phyloP scores from a whole-genome alignment of 30 jellyfish, hydroid and myxozoan genomes.

The Catostylus mosaicus region DNA sequence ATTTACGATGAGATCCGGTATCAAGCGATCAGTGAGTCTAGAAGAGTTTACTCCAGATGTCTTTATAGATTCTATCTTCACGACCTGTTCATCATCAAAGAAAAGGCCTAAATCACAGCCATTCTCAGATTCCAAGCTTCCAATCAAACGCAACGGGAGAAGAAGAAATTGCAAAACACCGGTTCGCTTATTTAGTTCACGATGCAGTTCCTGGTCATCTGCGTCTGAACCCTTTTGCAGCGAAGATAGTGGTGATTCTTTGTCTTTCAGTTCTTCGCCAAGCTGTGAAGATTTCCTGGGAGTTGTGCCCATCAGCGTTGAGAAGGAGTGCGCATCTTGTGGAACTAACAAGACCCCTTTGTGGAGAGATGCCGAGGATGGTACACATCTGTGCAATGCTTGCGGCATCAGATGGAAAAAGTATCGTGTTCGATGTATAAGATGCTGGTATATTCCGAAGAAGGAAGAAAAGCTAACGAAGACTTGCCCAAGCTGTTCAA shows the following conservation, averaged over 20 bases:
- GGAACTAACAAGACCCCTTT: constrained; percentile 83
- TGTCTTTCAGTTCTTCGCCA: constrained; percentile 49
- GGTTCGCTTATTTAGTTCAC: constrained; percentile 54
- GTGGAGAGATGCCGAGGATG: constrained; percentile 98
- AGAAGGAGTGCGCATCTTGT: constrained; percentile 86
- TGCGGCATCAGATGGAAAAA: constrained; percentile 97
- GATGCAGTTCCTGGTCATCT: constrained; percentile 44
- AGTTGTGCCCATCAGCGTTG: constrained; percentile 74
- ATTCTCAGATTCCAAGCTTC: constrained; percentile 63
- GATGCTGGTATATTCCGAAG: constrained; percentile 93
- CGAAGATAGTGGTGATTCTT: constrained; percentile 61
- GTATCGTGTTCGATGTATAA: constrained; percentile 84
- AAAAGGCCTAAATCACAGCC: constrained; percentile 73
- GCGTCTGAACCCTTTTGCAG: constrained; percentile 54
- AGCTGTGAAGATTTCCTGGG: constrained; percentile 64
- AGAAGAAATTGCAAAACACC: constrained; percentile 75
- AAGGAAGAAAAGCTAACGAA: constrained; percentile 75
- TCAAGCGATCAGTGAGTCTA: constrained; percentile 55
- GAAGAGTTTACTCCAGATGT: constrained; percentile 73
- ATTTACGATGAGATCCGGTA: constrained; percentile 70
- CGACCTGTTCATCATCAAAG: constrained; percentile 33
- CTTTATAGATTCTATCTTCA: constrained; percentile 61
- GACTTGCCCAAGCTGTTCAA: constrained; percentile 79
- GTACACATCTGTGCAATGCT: constrained; percentile 94
- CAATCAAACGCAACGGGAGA: constrained; percentile 51